Base-by-base conservation (phyloP, 2,113 vertebrate species). In the Onychostoma macrolepis region DNA sequence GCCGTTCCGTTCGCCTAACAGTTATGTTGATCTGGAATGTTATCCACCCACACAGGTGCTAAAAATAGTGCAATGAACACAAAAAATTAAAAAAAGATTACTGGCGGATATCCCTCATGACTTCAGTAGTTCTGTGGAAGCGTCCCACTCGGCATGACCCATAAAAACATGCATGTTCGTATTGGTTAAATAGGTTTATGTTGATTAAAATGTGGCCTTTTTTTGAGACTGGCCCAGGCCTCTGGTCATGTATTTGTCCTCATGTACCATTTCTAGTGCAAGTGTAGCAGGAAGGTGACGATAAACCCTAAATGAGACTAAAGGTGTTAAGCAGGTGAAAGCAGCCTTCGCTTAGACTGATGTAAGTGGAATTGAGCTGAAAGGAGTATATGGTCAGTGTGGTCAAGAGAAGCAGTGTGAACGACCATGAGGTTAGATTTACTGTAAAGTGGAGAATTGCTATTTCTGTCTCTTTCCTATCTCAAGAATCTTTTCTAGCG, bases 231-330 rank as follows among this genome's bases (percentile, higher is more conserved):
- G 10, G 17, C 21, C 48, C 4, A 36, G 19, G 24, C 36, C 2
- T 48, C 11, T 6, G 1, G 8, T 45, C 4, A 28, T 19, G 38
- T 67, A 65, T 76, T 28, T 28, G 24, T 45, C 24, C 24, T 45
- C 12, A 21, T 28, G 26, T 19, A 45, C 4, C 79, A 30, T 36
- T 50, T 69, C 63, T 71, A 69, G 26, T 8, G 26, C 80, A 69
- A 50, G 80, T 69, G 26, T 24, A 71, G 28, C 48, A 58, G 83
- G 83, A 38, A 84, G 83, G 69, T 84, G 83, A 84, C 7, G 12
- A 38, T 75, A 74, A 84, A 84, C 48, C 50, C 48, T 74, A 74
- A 84, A 75, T 84, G 48, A 84, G 67, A 56, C 83, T 84, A 74
- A 58, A 58, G 67, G 48, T 75, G 33, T 41, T 84, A 74, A 84